Conservation (phyloP, 2,888 invertebrate genomes). For the Hanleya hanleyi region DNA sequence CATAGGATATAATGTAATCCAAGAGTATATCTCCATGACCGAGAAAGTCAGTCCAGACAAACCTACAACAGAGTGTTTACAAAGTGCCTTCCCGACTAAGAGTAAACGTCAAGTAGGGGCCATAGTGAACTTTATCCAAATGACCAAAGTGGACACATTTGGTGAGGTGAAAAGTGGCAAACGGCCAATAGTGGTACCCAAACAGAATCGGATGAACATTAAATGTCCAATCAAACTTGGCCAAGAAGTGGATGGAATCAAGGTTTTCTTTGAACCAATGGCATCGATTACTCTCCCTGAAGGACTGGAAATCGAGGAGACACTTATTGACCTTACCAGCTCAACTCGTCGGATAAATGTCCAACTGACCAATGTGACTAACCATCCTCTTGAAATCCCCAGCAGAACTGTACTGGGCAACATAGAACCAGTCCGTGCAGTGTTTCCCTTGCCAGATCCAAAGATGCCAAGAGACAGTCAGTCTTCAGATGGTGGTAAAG, state of each 20-base stretch:
- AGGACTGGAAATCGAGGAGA: not conserved
- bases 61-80: not conserved
- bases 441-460: not conserved
- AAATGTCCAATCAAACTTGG: not conserved
- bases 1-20: slow-evolving; percentile 15
- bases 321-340: not conserved
- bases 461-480: no score
- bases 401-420: not conserved
- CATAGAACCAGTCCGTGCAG: not conserved
- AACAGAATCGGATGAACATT: not conserved
- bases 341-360: not conserved
- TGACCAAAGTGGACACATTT: not conserved
- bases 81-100: not conserved
- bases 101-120: not conserved
- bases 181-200: not conserved
- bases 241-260: not conserved
- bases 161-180: not conserved
- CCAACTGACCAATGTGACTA: not conserved
- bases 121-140: not conserved
- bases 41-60: not conserved
- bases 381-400: not conserved
- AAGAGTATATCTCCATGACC: slow-evolving; percentile 9
- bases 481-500: no score
- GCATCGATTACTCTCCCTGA: not conserved
- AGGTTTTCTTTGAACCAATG: slow-evolving; percentile 1